Base-by-base conservation (phyloP, 2,113 vertebrate genomes). In the Mormoops blainvillei region DNA sequence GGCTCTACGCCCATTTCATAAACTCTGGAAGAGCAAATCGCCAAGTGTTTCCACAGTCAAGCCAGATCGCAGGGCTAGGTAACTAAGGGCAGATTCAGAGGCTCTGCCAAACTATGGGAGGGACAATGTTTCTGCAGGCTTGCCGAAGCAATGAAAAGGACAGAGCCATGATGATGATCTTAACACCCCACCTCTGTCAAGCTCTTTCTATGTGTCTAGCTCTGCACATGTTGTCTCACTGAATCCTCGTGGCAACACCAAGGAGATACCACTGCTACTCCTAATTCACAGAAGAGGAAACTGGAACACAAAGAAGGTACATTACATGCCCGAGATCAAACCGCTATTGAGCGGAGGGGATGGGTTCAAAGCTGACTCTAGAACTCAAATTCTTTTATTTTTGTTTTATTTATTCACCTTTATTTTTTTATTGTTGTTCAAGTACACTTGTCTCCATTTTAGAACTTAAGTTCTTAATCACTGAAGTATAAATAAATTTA, bases 151-250 rank as follows among this genome's bases (percentile, higher is more conserved):
- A 28, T 0, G 31, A 28, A 54, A 52, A 48, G 13, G 26, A 52
- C 20, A 36, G 50, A 50, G 31, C 63, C 41, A 38, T 3, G 16
- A 2, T 20, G 28, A 61, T 19, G 16, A 45, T 15, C 68, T 56
- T 9, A 15, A 36, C 2, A 81, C 45, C 71, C 45, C 4, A 2
- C 68, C 26, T 48, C 4, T 33, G 19, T 9, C 8, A 48, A 43
- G 48, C 7, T 56, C 31, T 11, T 4, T 1, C n/a, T 16, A 0
- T 5, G 36, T 7, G 65, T 18, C 41, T 15, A 50, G 19, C 19
- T 68, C 76, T 12, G 15, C 36, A 16, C 0, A 5, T 43, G 50
- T 24, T 67, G 6, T 31, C 73, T 76, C 74, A 14, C 56, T 7
- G 19, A 56, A 26, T 1, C 24, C 38, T 61, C 70, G 26, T 0